Base-by-base conservation (phyloP, 2,888 invertebrate genomes). In the Halocaridina rubra region DNA sequence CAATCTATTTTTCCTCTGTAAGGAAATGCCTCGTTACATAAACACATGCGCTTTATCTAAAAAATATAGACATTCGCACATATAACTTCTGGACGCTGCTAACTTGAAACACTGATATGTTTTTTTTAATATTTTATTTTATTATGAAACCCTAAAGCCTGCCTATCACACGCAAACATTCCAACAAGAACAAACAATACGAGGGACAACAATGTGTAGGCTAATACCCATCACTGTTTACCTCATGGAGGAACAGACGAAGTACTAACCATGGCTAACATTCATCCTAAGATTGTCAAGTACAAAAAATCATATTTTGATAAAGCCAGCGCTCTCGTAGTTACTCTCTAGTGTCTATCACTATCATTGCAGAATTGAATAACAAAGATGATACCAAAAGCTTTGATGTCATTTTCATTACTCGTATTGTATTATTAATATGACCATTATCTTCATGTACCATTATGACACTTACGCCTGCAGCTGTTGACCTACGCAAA, bases 271-370 rank as follows among this genome's bases (percentile, higher is more conserved):
- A 59, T 61, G n/a, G 16, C 77, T 77, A 77, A 77, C 77, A 77
- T 59, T 59, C 77, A 77, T 32, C 61, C 59, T 59, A 61, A 77
- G 77, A 77, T 77, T 77, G 77, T 77, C 77, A 77, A 77, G 77
- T 77, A 77, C 77, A 77, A 77, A 77, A 76, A 77, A 77, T 77
- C 77, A 59, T 77, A 29, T 59, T 77, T 77, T 77, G 77, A 77
- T 77, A 59, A 59, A 77, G 57, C 61, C 33, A 77, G 77, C 59
- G 59, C 77, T 77, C 59, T 29, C 69, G 29, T 19, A 69, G 69
- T 32, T 53, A 53, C 19, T 53, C 16, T 53, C 53, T 53, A 53
- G n/a, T n/a, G 19, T 53, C 53, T 53, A 53, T 53, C 53, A 53
- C 19, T 53, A 53, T 53, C 53, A 53, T 53, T 53, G 19, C 53